A percentile compares a stretch with the other conserved stretches of the same genome.
Evolutionary conservation across 2,888 invertebrate species (phyloP).

Genomic region (Siphonodentalium dalli): DNA sequence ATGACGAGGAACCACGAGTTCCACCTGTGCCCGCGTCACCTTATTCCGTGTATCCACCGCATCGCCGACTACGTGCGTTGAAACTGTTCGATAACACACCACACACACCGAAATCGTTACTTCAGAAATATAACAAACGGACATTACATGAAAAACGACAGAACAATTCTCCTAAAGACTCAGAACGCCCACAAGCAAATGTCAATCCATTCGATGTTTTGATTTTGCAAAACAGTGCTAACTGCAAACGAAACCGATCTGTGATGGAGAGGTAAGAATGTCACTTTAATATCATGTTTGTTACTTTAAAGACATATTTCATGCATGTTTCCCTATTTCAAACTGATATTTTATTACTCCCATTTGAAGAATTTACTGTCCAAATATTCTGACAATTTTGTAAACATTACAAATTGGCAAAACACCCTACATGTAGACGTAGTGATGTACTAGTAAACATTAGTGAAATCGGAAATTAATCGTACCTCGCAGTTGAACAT

Average conservation of each 20-base stretch:
- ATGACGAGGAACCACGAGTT: slow-evolving; percentile 33
- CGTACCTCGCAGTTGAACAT: too few species aligned
- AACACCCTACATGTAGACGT: too few species aligned
- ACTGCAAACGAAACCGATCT: slow-evolving; percentile 75
- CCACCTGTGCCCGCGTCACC: slow-evolving; percentile 27
- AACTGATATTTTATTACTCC: too few species aligned
- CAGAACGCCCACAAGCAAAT: slow-evolving; percentile 67
- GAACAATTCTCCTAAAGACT: slow-evolving; percentile 12
- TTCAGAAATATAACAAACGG: slow-evolving; percentile 70
- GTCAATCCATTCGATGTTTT: slow-evolving; percentile 87
- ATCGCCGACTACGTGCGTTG: slow-evolving; percentile 63
- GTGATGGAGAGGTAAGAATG: slow-evolving; percentile 63
- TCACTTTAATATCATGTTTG: too few species aligned
- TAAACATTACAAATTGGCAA: too few species aligned
- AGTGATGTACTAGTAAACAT: too few species aligned
- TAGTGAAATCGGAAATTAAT: too few species aligned
- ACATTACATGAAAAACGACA: slow-evolving; percentile 20
- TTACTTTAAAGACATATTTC: too few species aligned
- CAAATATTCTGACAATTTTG: too few species aligned
- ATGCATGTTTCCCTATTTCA: too few species aligned
- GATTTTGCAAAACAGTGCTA: slow-evolving; percentile 72
- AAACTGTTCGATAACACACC: slow-evolving; percentile 86
- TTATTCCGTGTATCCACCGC: slow-evolving; percentile 67
- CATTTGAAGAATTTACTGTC: too few species aligned
- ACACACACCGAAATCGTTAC: slow-evolving; percentile 82